Evolutionary conservation across 2,797 vertebrate genomes (phyloP).

Genomic region (Sorex maritimensis): DNA sequence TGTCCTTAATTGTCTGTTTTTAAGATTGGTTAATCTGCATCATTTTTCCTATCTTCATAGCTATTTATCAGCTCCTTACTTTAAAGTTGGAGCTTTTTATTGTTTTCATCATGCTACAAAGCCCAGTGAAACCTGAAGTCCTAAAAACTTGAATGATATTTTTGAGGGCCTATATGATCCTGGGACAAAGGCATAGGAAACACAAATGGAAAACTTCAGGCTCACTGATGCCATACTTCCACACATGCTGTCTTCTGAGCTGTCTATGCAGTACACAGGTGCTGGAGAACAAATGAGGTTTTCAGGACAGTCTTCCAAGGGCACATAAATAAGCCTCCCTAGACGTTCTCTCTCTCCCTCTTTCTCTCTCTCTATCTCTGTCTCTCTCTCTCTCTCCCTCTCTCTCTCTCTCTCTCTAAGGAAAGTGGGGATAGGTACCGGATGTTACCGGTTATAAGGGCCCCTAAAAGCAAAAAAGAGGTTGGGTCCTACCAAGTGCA

Average conservation of each 20-base stretch:
- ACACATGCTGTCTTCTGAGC: background rate
- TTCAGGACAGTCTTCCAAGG: background rate
- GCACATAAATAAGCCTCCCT: background rate
- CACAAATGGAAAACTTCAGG: background rate
- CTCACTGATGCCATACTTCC: background rate
- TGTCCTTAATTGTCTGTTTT: background rate
- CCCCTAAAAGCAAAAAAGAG: background rate
- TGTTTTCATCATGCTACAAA: constrained; percentile 20
- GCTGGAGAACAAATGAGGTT: background rate
- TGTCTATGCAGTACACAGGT: background rate
- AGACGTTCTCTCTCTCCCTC: too few relatives aligned
- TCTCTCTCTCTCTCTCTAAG: too few relatives aligned
- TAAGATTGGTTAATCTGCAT: background rate
- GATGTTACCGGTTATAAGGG: background rate
- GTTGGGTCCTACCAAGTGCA: background rate
- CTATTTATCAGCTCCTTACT: background rate
- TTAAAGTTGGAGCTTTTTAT: background rate
- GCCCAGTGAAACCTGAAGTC: background rate
- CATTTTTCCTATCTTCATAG: background rate
- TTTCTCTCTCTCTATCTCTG: too few relatives aligned
- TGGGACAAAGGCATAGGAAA: background rate
- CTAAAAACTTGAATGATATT: background rate
- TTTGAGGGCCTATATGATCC: background rate
- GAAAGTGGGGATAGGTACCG: too few relatives aligned
- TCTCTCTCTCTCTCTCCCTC: too few relatives aligned